Evolutionary conservation across 2,797 vertebrate species (phyloP).

Genomic region (Anguilla marmorata): DNA sequence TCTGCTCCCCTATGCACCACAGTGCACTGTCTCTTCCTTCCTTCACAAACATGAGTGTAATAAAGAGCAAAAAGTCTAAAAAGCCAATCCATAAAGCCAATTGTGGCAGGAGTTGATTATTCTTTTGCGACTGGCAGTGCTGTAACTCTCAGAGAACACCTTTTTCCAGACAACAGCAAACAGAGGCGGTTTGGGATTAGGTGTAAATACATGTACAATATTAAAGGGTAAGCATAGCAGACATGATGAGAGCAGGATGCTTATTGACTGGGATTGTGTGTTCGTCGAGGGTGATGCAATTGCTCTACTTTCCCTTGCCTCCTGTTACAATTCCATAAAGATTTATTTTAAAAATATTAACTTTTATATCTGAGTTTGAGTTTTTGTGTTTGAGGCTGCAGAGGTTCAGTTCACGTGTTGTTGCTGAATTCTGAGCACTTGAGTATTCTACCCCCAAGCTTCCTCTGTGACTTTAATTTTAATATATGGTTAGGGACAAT

Average conservation of each 20-base stretch:
- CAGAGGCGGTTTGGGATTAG: background rate
- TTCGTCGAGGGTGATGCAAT: background rate
- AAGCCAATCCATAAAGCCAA: background rate
- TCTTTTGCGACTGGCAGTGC: background rate
- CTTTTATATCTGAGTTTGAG: background rate
- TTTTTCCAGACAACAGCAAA: background rate
- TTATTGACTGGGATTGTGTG: background rate
- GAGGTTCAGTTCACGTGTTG: background rate
- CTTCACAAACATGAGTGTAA: too few relatives aligned
- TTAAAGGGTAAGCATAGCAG: background rate
- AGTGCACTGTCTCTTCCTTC: slow-evolving; percentile 28
- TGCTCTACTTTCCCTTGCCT: background rate
- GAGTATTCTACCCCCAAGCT: background rate
- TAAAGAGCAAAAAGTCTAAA: background rate
- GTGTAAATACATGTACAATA: background rate
- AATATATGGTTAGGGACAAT: background rate
- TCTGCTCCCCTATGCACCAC: slow-evolving; percentile 49
- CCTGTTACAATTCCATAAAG: background rate
- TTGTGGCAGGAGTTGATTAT: background rate
- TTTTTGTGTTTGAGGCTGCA: background rate
- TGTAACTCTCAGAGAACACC: background rate
- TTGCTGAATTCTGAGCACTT: background rate
- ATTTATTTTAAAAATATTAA: background rate
- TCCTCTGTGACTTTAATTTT: background rate
- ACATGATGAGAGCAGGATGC: background rate